Conservation (phyloP, 1,140 invertebrate genomes). For the Asobara japonica region DNA sequence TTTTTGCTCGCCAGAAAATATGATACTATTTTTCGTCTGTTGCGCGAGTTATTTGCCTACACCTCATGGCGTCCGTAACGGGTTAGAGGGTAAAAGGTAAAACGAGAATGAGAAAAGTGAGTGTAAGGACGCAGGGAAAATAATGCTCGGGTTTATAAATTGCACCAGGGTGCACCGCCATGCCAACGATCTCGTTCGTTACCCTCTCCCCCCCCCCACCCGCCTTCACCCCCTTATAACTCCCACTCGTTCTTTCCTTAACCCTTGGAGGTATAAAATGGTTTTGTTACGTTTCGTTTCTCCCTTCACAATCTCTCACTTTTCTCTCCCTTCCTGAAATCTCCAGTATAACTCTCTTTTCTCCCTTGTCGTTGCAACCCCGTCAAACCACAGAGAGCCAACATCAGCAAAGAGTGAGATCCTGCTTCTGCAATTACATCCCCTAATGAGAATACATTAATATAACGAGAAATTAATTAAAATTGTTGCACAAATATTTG, state of each 20-base stretch:
- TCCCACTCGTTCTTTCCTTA: conserved; percentile 10
- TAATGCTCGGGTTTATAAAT: conserved; percentile 15
- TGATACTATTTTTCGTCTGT: conserved; percentile 49
- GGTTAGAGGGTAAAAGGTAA: neutral
- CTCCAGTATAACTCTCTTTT: neutral
- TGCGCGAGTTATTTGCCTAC: conserved; percentile 46
- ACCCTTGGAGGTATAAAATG: conserved; percentile 21
- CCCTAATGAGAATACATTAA: neutral
- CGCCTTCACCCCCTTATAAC: neutral
- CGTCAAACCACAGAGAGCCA: neutral
- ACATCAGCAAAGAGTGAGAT: neutral
- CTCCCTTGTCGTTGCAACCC: neutral
- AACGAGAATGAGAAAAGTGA: neutral
- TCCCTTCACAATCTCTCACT: neutral
- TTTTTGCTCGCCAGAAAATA: conserved; percentile 40
- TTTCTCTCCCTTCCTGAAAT: neutral
- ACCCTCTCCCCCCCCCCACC: too few species aligned
- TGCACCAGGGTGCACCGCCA: conserved; percentile 6
- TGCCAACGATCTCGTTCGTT: conserved; percentile 2
- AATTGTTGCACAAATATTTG: neutral
- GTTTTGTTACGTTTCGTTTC: conserved; percentile 28
- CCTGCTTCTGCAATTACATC: neutral
- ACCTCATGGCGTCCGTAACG: neutral
- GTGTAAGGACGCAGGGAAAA: conserved; percentile 13
- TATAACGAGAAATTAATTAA: neutral